Base-by-base conservation (phyloP, 2,888 invertebrate species). In the Microctonus aethiopoides region DNA sequence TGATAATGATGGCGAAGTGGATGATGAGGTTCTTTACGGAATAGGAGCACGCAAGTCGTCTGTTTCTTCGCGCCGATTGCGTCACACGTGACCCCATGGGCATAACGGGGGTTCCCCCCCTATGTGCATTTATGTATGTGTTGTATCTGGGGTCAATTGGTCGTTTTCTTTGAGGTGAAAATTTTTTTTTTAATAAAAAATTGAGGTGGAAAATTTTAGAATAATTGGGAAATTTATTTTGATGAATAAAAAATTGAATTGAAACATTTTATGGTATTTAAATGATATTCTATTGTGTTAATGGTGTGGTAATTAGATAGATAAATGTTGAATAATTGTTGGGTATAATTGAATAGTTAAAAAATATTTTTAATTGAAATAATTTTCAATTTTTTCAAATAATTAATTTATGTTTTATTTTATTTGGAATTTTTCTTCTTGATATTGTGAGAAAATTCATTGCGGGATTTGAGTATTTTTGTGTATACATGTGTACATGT, bases 61-160 rank as follows among this genome's bases (percentile, higher is more conserved):
- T n/a, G n/a, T n/a, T 67, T 41, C 76, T 75, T 77, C 75, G 5
- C 4, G 46, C 16, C 65, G 77, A 81, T 81, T 80, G 75, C 81
- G 78, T 82, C 83, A 79, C 79, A 78, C 78, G 76, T 83, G 81
- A 83, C 83, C 82, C 46, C 82, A 81, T 79, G 80, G 81, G 82
- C 79, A 82, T 83, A 83, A 83, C 82, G 82, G 82, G 78, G 32
- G 20, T 57, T 32, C 32, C 32, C 57, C n/a, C 81, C 79, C 78
- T 76, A 77, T 80, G 79, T 78, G 78, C n/a, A n/a, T n/a, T n/a
- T 81, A 16, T 16, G 9, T 62, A 60, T 68, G 41, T n/a, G 80
- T 80, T 79, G 78, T 77, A 78, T 77, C 80, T 76, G 75, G 75
- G 83, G 83, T 83, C 83, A 82, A 83, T 83, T 83, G 82, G 82